These are phyloP conservation scores for Punctoribates punctum DNA, from an alignment of 2,888 invertebrate genomes.

Conservation along the genomic window DNA sequence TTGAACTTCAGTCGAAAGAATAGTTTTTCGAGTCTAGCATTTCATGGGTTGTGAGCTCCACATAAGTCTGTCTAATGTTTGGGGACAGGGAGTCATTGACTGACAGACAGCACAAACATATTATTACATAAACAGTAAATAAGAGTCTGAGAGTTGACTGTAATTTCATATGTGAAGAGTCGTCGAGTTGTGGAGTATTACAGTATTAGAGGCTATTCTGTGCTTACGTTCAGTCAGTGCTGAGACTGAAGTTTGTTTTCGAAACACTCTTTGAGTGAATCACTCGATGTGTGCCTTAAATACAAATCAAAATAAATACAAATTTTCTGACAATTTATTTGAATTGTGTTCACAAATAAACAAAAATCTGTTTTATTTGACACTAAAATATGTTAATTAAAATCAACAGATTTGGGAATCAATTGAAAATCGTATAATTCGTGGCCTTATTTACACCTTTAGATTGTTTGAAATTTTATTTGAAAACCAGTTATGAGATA, in stretches of 20 bases:
- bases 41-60: background rate
- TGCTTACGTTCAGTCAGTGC: background rate
- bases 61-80: too few species aligned
- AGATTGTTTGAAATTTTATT: background rate
- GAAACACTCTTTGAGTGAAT: background rate
- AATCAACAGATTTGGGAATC: background rate
- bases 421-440: background rate
- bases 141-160: background rate
- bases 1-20: background rate
- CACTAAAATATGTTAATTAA: too few species aligned
- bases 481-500: background rate
- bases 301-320: background rate
- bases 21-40: background rate
- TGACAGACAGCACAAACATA: background rate
- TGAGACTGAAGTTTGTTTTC: background rate
- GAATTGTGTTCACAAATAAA: background rate
- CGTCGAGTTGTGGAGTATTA: background rate
- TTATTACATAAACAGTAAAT: background rate
- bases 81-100: background rate
- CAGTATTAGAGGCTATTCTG: background rate
- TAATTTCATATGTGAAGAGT: slow-evolving; percentile 9
- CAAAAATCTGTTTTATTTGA: background rate
- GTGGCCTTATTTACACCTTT: background rate
- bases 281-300: background rate
- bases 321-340: background rate